A percentile compares a stretch with the other conserved stretches of the same genome.
phyloP scores from a whole-genome alignment of 2,888 invertebrate genomes.

The Hemithea aestivaria region DNA sequence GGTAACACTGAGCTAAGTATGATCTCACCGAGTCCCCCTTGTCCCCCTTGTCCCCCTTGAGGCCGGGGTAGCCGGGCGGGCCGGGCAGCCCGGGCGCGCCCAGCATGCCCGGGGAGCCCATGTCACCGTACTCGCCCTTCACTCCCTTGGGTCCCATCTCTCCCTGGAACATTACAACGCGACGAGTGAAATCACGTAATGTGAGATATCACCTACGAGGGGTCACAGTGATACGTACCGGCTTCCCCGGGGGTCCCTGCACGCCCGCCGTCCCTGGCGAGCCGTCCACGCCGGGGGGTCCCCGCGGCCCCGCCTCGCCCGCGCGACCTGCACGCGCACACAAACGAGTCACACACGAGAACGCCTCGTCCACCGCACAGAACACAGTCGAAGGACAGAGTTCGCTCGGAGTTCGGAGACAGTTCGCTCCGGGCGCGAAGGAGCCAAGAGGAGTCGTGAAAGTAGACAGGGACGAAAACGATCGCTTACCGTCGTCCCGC shows the following conservation, averaged over 20 bases:
- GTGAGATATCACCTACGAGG: too few relatives aligned
- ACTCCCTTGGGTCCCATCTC: conserved; percentile 92
- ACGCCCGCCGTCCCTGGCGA: conserved; percentile 89
- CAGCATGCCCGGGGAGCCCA: conserved; percentile 95
- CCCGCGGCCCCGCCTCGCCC: conserved; percentile 87
- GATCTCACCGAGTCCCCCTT: conserved; percentile 93
- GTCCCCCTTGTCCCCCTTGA: conserved; percentile 94
- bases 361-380: not conserved
- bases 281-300: conserved; percentile 86
- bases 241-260: conserved; percentile 91
- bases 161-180: conserved; percentile 78
- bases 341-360: conserved; percentile 16
- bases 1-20: not conserved
- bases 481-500: too few relatives aligned
- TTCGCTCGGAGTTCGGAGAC: too few relatives aligned
- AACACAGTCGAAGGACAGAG: too few relatives aligned
- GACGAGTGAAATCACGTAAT: not conserved
- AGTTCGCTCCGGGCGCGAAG: too few relatives aligned
- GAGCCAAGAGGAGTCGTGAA: too few relatives aligned
- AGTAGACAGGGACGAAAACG: too few relatives aligned
- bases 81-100: conserved; percentile 93
- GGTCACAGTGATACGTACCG: conserved; percentile 78
- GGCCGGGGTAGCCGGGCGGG: conserved; percentile 92
- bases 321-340: conserved; percentile 82
- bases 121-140: conserved; percentile 93